Conservation (phyloP, 37 sponge, comb jelly and placozoan species). For the Tethya wilhelma region DNA sequence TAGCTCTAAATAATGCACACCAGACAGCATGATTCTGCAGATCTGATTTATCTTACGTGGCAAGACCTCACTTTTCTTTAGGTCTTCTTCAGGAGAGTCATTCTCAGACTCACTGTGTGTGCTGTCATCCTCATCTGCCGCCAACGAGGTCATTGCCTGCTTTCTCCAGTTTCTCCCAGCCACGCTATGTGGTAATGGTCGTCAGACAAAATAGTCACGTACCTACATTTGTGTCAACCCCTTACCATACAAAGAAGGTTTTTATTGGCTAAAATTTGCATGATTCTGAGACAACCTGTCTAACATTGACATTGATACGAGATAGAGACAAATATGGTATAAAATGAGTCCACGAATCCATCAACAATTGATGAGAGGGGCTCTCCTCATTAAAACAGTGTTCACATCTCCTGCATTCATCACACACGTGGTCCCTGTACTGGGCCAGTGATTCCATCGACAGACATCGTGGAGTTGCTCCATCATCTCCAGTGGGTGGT, state of each 20-base stretch:
- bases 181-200: too few species aligned
- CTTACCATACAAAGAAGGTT: too few species aligned
- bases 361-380: constrained; percentile 6
- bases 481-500: constrained; percentile 9
- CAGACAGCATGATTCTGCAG: too few species aligned
- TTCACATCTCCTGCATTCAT: too few species aligned
- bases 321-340: constrained; percentile 65
- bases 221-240: too few species aligned
- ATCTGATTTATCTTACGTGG: too few species aligned
- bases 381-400: not conserved
- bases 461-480: not conserved
- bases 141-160: too few species aligned
- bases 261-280: constrained; percentile 11
- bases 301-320: constrained; percentile 87
- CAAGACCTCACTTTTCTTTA: constrained; percentile 21
- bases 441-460: not conserved
- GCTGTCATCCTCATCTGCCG: too few species aligned
- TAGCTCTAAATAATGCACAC: constrained; percentile 49
- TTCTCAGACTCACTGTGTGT: constrained; percentile 1
- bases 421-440: not conserved
- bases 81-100: not conserved
- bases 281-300: constrained; percentile 80
- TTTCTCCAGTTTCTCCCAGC: too few species aligned
- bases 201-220: too few species aligned
- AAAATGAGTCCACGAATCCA: constrained; percentile 42